Conservation (phyloP, 2,888 invertebrate genomes). For the Euplexia lucipara region DNA sequence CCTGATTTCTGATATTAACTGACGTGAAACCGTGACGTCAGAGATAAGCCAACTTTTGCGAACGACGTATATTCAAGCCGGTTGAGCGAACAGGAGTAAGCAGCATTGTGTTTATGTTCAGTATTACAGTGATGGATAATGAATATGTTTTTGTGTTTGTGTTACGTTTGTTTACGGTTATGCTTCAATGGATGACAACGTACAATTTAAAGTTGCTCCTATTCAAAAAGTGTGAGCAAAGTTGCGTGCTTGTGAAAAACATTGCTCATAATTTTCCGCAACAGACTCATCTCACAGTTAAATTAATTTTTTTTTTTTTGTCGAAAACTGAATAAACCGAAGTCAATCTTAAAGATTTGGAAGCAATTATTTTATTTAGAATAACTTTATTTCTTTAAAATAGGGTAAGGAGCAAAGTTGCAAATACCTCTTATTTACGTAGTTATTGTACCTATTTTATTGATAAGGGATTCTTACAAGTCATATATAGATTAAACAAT, state of each 20-base stretch:
- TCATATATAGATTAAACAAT: too few relatives aligned
- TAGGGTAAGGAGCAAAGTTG: too few relatives aligned
- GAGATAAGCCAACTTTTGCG: constrained; percentile 73
- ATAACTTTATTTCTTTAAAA: too few relatives aligned
- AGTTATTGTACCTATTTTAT: too few relatives aligned
- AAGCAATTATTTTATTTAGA: too few relatives aligned
- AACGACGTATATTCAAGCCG: constrained; percentile 53
- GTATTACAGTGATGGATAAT: constrained; percentile 27
- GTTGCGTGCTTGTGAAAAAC: neutral
- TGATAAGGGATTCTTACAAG: too few relatives aligned
- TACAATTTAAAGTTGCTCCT: constrained; percentile 14
- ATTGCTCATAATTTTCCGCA: neutral
- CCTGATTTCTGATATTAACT: constrained; percentile 51
- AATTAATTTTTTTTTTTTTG: too few relatives aligned
- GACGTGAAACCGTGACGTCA: constrained; percentile 62
- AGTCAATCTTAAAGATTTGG: too few relatives aligned
- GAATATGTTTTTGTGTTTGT: constrained; percentile 20
- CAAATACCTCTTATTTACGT: too few relatives aligned
- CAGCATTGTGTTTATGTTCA: constrained; percentile 55
- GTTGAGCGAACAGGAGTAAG: constrained; percentile 44
- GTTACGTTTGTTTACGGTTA: neutral
- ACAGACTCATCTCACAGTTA: too few relatives aligned
- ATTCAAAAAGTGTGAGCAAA: constrained; percentile 30
- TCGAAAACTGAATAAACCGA: too few relatives aligned
- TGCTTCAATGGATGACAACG: neutral